Evolutionary conservation across 2,113 vertebrate species (phyloP), one percentile per base, ranked within the genome.

Genomic region (Xiphorhynchus elegans): DNA sequence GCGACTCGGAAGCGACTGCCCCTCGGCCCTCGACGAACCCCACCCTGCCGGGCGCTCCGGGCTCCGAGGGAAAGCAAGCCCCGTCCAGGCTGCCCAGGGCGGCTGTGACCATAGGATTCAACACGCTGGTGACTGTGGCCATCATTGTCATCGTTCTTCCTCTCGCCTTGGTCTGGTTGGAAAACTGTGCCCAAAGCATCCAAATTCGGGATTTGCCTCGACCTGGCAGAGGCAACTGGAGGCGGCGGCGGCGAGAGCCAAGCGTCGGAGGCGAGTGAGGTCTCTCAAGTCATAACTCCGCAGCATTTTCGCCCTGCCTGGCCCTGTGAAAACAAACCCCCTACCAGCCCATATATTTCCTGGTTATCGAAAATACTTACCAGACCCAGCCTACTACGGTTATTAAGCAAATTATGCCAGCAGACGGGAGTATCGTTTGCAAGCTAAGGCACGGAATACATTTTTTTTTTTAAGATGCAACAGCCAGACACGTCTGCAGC

Each of bases 301-400:
- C 79, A 62, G 82, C 53, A 31, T 59, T 96, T 91, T 84, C 40
- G 2, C 92, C 69, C 46, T 80, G 58, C 49, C 70, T 83, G 63
- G 31, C 76, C 59, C 92, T 73, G 31, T 83, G 76, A 91, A 96
- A 94, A 74, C 81, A 93, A 93, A 83, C 82, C 93, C 84, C 69
- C 91, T 97, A 97, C 89, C 97, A 93, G 67, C 78, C 94, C 95
- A 50, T 84, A 70, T 95, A 97, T 96, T 98, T 98, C 95, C 95
- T 97, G 96, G 90, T 96, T 96, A 98, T 97, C 95, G 95, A 97
- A 97, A 97, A 97, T 98, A 98, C 98, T 98, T 96, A 97, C 97
- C 98, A 90, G 91, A 91, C 44, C 94, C 97, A 93, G 93, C 94
- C 96, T 98, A 95, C 95, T 92, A 92, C 24, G 97, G 96, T 97